These are phyloP conservation scores for Ara ararauna DNA, from an alignment of 2,797 vertebrate genomes.

Conservation along the genomic window DNA sequence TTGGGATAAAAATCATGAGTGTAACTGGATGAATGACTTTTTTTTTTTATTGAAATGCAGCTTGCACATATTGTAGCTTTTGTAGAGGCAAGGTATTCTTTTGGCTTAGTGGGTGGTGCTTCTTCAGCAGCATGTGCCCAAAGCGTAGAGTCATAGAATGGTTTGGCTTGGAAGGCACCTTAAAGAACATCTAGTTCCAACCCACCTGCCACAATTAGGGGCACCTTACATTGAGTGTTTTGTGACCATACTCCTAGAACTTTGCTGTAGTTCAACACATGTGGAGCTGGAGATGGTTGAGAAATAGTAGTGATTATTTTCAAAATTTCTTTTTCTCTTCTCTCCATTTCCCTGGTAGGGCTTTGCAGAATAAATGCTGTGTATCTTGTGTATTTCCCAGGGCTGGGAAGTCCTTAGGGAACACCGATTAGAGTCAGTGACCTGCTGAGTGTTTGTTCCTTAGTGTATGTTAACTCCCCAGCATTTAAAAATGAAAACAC, in stretches of 20 bases:
- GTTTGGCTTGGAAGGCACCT: not conserved
- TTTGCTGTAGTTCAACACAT: accelerated
- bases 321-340: not conserved
- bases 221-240: not conserved
- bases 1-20: not conserved
- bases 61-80: not conserved
- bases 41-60: not conserved
- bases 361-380: not conserved
- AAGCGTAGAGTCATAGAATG: not conserved
- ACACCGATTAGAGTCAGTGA: not conserved
- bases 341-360: not conserved
- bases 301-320: not conserved
- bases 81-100: not conserved
- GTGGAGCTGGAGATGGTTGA: not conserved
- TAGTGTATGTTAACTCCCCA: not conserved
- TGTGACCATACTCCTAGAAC: not conserved
- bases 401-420: not conserved
- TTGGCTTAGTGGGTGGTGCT: not conserved
- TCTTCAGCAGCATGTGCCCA: not conserved
- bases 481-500: not conserved
- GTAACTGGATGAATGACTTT: not conserved
- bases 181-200: not conserved
- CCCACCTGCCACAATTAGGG: not conserved
- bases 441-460: not conserved
- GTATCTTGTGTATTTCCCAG: not conserved